Evolutionary conservation across 2,888 invertebrate genomes (phyloP), one percentile per base, ranked within the genome.

Genomic region (Ganaspis brasiliensis): DNA sequence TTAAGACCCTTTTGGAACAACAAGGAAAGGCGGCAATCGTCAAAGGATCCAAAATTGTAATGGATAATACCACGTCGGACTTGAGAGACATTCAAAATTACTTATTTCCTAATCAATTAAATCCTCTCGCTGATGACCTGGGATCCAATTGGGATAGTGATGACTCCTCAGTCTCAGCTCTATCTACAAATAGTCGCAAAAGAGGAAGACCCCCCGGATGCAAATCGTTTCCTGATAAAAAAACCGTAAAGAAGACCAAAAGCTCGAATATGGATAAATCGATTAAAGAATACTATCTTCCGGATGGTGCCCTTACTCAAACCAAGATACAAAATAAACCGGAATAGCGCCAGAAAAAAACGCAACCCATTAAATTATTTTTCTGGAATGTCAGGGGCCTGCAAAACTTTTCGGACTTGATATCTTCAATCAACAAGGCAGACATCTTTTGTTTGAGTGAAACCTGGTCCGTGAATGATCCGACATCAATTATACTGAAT

Each of bases 11-110:
- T 4, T 1, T 49, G 45, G 45, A 49, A 49, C 45, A 49, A 5
- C 45, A 49, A 49, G 45, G 45, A 49, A 49, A 49, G 16, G 16
- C n/a, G n/a, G n/a, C n/a, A n/a, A n/a, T n/a, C n/a, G n/a, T n/a
- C n/a, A n/a, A n/a, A n/a, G n/a, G n/a, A n/a, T n/a, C n/a, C n/a
- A n/a, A n/a, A n/a, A n/a, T n/a, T n/a, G n/a, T n/a, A n/a, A n/a
- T n/a, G n/a, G n/a, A 49, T 0, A 49, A 49, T 3, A n/a, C 16
- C n/a, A 1, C n/a, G n/a, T 49, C 14, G n/a, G 45, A 49, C 45
- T n/a, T 49, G n/a, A 49, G 1, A 49, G 45, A 2, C 45, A 49
- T 49, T 49, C 45, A 49, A 49, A n/a, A n/a, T 49, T 49, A 49
- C 45, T n/a, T 49, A 0, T 49, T n/a, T n/a, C n/a, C n/a, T n/a